Evolutionary conservation across 2,113 vertebrate species (phyloP).

Genomic region (Toxotes chatareus): DNA sequence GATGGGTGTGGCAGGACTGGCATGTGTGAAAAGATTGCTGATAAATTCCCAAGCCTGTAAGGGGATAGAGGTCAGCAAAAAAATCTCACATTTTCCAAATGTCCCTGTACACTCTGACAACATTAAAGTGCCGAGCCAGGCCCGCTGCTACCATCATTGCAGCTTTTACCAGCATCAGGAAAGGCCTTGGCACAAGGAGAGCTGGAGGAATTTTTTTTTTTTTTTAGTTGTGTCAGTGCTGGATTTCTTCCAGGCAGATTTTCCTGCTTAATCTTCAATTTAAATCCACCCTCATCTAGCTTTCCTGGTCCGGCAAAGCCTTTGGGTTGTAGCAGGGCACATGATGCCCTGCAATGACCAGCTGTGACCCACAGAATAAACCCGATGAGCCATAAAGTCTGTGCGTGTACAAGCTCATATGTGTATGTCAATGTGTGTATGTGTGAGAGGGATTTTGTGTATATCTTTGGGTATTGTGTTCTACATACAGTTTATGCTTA

Average conservation of each 20-base stretch:
- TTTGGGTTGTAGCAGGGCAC: conserved; percentile 44
- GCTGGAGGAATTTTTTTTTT: conserved; percentile 35
- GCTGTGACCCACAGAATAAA: conserved; percentile 67
- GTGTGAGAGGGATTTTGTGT: conserved; percentile 1
- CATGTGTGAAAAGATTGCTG: conserved; percentile 55
- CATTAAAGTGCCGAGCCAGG: conserved; percentile 32
- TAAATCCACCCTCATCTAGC: conserved; percentile 75
- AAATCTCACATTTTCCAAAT: conserved; percentile 54
- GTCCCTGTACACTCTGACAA: conserved; percentile 22
- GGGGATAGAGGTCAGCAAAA: conserved; percentile 50
- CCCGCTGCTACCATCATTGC: conserved; percentile 16
- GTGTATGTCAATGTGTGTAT: conserved; percentile 4
- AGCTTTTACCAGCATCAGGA: conserved; percentile 35
- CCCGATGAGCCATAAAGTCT: conserved; percentile 30
- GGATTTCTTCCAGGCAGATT: conserved; percentile 74
- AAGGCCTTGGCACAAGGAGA: conserved; percentile 35
- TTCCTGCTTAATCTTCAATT: conserved; percentile 76
- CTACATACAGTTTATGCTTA: background rate
- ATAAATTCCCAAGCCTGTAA: conserved; percentile 53
- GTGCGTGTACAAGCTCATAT: background rate
- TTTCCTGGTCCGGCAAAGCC: conserved; percentile 63
- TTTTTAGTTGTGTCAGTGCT: conserved; percentile 45
- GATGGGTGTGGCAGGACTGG: conserved; percentile 28
- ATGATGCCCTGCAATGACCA: conserved; percentile 64
- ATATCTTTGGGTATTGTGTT: background rate